Evolutionary conservation across 2,888 invertebrate species (phyloP).

Genomic region (Brenthis ino): DNA sequence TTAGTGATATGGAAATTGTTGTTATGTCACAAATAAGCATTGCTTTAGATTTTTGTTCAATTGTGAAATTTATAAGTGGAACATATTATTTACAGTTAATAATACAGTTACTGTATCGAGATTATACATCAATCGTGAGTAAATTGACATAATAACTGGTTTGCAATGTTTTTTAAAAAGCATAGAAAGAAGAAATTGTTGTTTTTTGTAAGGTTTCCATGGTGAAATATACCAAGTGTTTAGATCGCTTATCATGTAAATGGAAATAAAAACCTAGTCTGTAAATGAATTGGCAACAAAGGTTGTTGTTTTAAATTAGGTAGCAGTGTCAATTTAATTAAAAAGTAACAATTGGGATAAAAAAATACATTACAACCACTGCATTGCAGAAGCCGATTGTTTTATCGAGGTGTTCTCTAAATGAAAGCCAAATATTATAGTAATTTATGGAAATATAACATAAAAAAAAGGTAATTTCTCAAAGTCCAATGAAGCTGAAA

Average conservation of each 20-base stretch:
- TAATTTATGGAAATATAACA: background rate
- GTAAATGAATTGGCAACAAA: background rate
- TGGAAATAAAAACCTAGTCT: background rate
- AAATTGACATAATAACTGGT: background rate
- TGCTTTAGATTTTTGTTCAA: background rate
- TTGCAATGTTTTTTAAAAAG: background rate
- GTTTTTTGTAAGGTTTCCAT: slow-evolving; percentile 14
- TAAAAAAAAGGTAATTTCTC: background rate
- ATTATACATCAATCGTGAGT: background rate
- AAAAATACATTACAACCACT: slow-evolving; percentile 38
- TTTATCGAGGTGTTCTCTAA: background rate
- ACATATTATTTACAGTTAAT: slow-evolving; percentile 7
- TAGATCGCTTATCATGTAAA: background rate
- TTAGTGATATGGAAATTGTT: slow-evolving; percentile 13
- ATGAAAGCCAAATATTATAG: background rate
- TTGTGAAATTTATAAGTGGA: slow-evolving; percentile 5
- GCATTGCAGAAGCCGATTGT: slow-evolving; percentile 40
- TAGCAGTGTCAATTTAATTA: background rate
- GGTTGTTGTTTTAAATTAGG: background rate
- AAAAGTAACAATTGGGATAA: slow-evolving; percentile 42
- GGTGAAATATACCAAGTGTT: background rate
- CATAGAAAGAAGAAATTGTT: background rate
- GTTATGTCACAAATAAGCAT: background rate
- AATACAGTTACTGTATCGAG: background rate
- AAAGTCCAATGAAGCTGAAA: slow-evolving; percentile 13